A percentile compares a stretch with the other conserved stretches of the same genome.
These are phyloP conservation scores for Gobio occitaniae DNA, from an alignment of 2,797 vertebrate genomes.

Conservation along the genomic window DNA sequence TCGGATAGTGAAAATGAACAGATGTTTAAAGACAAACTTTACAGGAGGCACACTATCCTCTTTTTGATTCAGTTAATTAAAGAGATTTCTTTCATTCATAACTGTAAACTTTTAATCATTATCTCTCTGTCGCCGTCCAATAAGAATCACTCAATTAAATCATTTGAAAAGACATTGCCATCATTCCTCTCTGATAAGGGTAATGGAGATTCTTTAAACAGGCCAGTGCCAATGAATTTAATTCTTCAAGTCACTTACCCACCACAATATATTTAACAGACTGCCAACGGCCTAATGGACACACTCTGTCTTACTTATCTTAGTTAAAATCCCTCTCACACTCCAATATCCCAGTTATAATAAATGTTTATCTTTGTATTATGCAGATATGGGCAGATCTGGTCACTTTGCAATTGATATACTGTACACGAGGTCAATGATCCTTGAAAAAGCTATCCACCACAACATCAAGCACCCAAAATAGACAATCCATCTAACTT, in stretches of 20 bases:
- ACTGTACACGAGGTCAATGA: not conserved
- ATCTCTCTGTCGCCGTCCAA: conserved; percentile 4
- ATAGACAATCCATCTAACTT: not conserved
- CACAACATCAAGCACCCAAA: not conserved
- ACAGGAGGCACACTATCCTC: conserved; percentile 6
- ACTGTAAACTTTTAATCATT: conserved; percentile 20
- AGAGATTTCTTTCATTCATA: conserved; percentile 12
- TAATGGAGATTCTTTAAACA: conserved; percentile 47
- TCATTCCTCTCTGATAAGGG: conserved; percentile 31
- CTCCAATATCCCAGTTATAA: conserved; percentile 70
- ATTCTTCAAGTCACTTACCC: conserved; percentile 47
- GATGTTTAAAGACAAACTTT: conserved; percentile 19
- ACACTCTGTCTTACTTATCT: conserved; percentile 70
- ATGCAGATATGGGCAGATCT: not conserved
- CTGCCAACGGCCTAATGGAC: conserved; percentile 71
- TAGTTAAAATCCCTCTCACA: conserved; percentile 64
- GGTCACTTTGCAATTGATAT: not conserved
- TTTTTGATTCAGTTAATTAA: conserved; percentile 19
- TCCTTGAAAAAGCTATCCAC: not conserved
- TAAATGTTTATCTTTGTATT: conserved; percentile 65
- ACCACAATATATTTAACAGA: conserved; percentile 60
- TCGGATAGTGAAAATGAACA: not conserved
- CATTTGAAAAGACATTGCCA: conserved; percentile 16
- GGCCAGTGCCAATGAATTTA: conserved; percentile 41
- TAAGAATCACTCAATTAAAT: conserved; percentile 32